Conservation (phyloP, 1,140 invertebrate species). For the Leptinotarsa undecemlineata region DNA sequence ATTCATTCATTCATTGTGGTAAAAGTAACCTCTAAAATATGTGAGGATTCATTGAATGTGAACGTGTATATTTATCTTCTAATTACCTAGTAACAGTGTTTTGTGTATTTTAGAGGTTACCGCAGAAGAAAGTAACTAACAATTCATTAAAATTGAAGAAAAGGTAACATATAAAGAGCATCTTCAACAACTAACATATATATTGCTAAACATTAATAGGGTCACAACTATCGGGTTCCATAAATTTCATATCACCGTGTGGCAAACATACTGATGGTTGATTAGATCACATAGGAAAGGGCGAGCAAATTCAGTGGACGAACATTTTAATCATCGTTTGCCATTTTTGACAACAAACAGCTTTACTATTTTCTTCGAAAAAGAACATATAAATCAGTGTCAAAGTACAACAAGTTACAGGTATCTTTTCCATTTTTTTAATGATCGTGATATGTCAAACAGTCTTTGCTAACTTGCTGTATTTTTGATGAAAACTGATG, state of each 20-base stretch:
- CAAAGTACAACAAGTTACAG: background rate
- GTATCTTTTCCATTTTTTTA: slow-evolving; percentile 3
- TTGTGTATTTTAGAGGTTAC: slow-evolving; percentile 11
- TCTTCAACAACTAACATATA: slow-evolving; percentile 44
- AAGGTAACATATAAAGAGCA: slow-evolving; percentile 38
- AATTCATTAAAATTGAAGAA: slow-evolving; percentile 34
- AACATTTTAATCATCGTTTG: background rate
- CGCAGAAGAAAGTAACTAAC: slow-evolving; percentile 17
- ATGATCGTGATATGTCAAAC: slow-evolving; percentile 2
- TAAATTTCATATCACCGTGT: background rate
- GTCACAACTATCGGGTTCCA: slow-evolving; percentile 36
- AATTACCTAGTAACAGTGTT: slow-evolving; percentile 22
- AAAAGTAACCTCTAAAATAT: slow-evolving; percentile 10
- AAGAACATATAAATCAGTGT: background rate
- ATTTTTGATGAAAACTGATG: background rate
- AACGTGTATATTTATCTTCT: slow-evolving; percentile 18
- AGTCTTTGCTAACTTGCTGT: background rate
- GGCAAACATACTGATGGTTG: background rate
- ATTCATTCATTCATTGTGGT: background rate
- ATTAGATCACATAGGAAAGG: background rate
- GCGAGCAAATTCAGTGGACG: slow-evolving; percentile 1
- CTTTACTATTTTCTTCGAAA: background rate
- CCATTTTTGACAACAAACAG: background rate
- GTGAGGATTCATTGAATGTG: slow-evolving; percentile 29
- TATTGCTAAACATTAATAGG: slow-evolving; percentile 47